Percentiles rank a stretch among this genome's conserved stretches.
Conservation (phyloP, 2,888 invertebrate genomes). For the Apomyelois bistriatella region DNA sequence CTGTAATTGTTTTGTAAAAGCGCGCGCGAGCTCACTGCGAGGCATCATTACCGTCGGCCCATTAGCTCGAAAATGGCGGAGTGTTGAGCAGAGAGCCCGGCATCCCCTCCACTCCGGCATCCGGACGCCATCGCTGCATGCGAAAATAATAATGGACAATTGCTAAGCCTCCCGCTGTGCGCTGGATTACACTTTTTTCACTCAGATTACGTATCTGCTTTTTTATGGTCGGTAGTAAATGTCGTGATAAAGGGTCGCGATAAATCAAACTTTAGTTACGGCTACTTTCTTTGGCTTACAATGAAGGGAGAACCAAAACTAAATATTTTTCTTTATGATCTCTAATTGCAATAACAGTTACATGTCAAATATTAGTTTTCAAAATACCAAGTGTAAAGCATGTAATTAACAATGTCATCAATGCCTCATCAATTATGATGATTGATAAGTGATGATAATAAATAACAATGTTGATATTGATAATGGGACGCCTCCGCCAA, state of each 20-base stretch:
- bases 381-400: too few relatives aligned
- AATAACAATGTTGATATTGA: too few relatives aligned
- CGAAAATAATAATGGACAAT: slow-evolving; percentile 7
- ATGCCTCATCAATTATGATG: too few relatives aligned
- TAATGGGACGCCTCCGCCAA: too few relatives aligned
- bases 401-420: too few relatives aligned
- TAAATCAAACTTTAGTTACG: slow-evolving; percentile 7
- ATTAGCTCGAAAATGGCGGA: slow-evolving; percentile 19
- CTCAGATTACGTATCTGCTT: slow-evolving; percentile 7
- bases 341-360: too few relatives aligned
- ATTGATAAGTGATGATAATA: too few relatives aligned
- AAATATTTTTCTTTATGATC: background rate
- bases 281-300: background rate
- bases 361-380: too few relatives aligned
- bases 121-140: background rate
- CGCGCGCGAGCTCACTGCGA: slow-evolving; percentile 23
- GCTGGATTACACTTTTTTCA: slow-evolving; percentile 10
- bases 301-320: background rate
- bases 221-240: slow-evolving; percentile 4
- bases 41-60: slow-evolving; percentile 24
- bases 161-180: slow-evolving; percentile 6
- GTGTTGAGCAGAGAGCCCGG: background rate
- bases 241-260: slow-evolving; percentile 8
- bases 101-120: slow-evolving; percentile 1
- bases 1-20: slow-evolving; percentile 37